Conservation (phyloP, 2,113 vertebrate species). For the Vulpes lagopus region DNA sequence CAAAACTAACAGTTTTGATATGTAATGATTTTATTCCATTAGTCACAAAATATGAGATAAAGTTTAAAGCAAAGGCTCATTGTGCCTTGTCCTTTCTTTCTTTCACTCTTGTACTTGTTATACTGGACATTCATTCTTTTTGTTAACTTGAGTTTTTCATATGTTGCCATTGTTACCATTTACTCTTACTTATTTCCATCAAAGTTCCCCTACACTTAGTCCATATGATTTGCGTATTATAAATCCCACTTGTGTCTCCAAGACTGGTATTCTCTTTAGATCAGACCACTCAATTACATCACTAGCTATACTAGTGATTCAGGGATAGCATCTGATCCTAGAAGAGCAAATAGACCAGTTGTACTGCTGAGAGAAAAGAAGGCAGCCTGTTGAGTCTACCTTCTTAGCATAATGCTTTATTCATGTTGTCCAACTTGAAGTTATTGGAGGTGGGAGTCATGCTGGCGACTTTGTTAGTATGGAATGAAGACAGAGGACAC, state of each 20-base stretch:
- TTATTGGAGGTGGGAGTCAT: neutral
- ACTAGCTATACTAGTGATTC: neutral
- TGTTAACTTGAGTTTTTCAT: neutral
- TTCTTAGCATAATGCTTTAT: neutral
- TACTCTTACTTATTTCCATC: neutral
- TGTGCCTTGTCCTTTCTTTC: neutral
- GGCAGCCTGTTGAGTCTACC: fast-evolving
- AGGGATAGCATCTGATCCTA: too few species aligned
- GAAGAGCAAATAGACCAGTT: neutral
- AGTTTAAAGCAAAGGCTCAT: neutral
- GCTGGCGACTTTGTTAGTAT: neutral
- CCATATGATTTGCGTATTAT: neutral
- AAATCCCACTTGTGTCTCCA: neutral
- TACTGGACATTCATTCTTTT: neutral
- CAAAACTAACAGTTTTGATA: neutral
- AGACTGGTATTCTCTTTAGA: neutral
- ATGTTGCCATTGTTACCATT: neutral
- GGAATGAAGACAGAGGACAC: neutral
- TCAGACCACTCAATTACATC: neutral
- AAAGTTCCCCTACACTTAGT: neutral
- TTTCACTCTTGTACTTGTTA: neutral
- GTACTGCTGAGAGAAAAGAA: neutral
- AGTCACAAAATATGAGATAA: neutral
- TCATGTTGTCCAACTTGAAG: neutral
- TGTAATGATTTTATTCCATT: neutral